Evolutionary conservation across 2,113 vertebrate genomes (phyloP), one percentile per base, ranked within the genome.

Genomic region (Corydoras sp.): DNA sequence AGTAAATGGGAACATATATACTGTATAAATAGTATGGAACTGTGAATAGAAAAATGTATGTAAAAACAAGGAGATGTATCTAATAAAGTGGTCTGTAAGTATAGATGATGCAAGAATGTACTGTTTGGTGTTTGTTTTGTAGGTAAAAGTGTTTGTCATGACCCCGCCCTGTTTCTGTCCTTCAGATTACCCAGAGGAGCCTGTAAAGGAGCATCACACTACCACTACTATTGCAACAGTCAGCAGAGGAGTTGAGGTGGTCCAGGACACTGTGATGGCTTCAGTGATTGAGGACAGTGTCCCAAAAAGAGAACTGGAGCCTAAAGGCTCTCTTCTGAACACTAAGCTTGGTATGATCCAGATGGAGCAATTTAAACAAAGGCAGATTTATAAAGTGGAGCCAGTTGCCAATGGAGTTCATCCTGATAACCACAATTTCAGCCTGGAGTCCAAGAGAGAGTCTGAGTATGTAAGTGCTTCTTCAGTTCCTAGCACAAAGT

Each of bases 401-500:
- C 89, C 92, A 0, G 89, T 94, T 74, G 90, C 92, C 0, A 89
- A 91, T 67, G 93, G 84, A 76, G 75, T 86, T 68, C 85, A 90
- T 58, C 89, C 86, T 0, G 94, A 97, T 80, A 90, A 92, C 49
- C 86, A 95, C 80, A 98, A 97, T 87, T 95, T 95, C 83, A 98
- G 94, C 84, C 91, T 93, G 48, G 94, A 96, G 84, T 92, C 85
- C 78, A 96, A 96, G 80, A 90, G 88, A 81, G 94, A 97, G 84
- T 89, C 87, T 1, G 95, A 97, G 88, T 96, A 97, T 55, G 95
- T 98, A 89, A 97, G 94, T 90, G 56, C 49, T 31, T n/a, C 18
- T 70, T 58, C 13, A 15, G 9, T 13, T 64, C 18, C 58, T 48
- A 10, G 10, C 62, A 54, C 24, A 10, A 11, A 10, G 59, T 30